These are phyloP conservation scores for Frieseomelitta varia DNA, from an alignment of 1,140 invertebrate species.

Conservation along the genomic window DNA sequence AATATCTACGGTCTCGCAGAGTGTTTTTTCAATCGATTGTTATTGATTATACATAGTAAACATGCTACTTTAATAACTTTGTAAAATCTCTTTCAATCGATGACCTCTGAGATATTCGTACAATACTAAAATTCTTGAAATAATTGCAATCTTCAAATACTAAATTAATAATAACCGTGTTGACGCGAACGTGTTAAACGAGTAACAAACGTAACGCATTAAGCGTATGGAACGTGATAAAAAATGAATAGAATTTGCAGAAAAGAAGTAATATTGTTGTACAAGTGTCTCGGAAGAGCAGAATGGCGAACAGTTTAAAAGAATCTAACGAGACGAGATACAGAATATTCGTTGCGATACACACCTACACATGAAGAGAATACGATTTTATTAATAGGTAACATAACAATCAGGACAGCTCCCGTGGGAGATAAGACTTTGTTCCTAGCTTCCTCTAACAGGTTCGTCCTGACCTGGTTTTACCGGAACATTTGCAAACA, in stretches of 20 bases:
- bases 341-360: background rate
- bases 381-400: constrained; percentile 59
- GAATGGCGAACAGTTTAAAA: background rate
- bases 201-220: too few relatives aligned
- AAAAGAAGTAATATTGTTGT: background rate
- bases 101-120: background rate
- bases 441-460: constrained; percentile 48
- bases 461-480: constrained; percentile 63
- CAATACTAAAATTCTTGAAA: background rate
- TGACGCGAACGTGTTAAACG: background rate
- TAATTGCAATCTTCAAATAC: background rate
- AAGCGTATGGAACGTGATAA: background rate
- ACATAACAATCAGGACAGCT: constrained; percentile 55
- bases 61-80: background rate
- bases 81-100: background rate
- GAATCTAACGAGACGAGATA: constrained; percentile 11
- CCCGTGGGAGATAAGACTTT: constrained; percentile 60
- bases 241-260: background rate
- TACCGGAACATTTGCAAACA: constrained; percentile 53
- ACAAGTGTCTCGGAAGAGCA: background rate
- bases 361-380: background rate
- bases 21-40: background rate
- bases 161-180: background rate
- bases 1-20: background rate
- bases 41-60: background rate